These are phyloP conservation scores for Aphelocoma californica DNA, from an alignment of 2,797 vertebrate species.

Conservation along the genomic window DNA sequence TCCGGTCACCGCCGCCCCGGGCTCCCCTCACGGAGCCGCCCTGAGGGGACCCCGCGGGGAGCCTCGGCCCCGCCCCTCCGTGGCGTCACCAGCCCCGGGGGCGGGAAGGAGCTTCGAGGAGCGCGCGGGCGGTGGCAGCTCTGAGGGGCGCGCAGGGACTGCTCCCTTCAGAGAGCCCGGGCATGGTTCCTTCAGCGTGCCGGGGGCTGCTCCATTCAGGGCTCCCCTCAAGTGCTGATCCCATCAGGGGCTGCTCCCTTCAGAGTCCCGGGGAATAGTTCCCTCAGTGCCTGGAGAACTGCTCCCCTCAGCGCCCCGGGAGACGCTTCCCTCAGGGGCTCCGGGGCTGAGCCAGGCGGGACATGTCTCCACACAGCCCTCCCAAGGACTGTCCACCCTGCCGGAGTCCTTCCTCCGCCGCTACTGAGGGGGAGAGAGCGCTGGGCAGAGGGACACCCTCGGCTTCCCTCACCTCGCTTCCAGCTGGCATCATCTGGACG, in stretches of 20 bases:
- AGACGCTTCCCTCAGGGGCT: not conserved
- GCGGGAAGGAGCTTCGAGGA: not conserved
- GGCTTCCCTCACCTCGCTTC: not conserved
- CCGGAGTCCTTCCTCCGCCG: not conserved
- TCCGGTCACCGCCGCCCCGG: not conserved
- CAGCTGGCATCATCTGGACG: not conserved
- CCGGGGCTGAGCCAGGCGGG: not conserved
- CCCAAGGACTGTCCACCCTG: rapidly evolving
- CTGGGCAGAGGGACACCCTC: not conserved
- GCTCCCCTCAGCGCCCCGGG: too few species aligned
- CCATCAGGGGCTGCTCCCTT: not conserved
- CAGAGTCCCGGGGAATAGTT: too few species aligned
- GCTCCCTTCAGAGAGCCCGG: not conserved
- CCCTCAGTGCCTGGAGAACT: too few species aligned
- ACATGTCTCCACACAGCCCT: too few species aligned
- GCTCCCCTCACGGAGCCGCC: not conserved
- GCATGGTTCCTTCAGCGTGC: rapidly evolving
- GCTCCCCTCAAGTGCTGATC: not conserved
- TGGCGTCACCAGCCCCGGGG: not conserved
- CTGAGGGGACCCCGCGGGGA: not conserved
- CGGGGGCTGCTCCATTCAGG: too few species aligned
- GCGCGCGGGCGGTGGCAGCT: not conserved
- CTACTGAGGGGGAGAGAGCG: rapidly evolving
- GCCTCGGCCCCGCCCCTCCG: not conserved
- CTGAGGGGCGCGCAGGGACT: not conserved